Evolutionary conservation across 2,113 vertebrate species (phyloP).

Genomic region (Potamarius usumacintae): DNA sequence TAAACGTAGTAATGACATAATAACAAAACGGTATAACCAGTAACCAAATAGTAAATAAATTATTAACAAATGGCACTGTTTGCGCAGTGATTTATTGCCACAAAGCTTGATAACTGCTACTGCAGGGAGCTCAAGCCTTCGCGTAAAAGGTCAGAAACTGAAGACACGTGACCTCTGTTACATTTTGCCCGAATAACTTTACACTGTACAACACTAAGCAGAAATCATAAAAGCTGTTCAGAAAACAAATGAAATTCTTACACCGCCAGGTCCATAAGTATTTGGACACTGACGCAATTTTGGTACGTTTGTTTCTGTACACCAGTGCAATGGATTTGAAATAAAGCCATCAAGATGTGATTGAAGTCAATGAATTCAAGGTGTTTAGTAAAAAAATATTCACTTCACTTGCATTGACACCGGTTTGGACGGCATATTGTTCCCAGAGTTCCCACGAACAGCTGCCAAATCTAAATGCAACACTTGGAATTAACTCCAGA

Average conservation of each 20-base stretch:
- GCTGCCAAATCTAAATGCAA: no score
- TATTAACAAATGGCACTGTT: not conserved
- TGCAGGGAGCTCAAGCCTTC: not conserved
- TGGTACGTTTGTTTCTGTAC: no score
- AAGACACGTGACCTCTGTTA: not conserved
- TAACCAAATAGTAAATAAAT: not conserved
- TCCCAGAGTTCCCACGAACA: no score
- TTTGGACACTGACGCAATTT: no score
- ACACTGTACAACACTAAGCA: not conserved
- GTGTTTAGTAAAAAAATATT: no score
- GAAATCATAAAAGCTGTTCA: not conserved
- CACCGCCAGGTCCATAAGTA: no score
- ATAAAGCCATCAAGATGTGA: no score
- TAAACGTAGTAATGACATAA: not conserved
- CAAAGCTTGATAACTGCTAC: not conserved
- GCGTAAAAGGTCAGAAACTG: not conserved
- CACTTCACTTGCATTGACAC: no score
- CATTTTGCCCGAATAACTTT: constrained; percentile 29
- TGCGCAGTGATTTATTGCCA: not conserved
- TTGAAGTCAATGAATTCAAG: no score
- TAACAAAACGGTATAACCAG: not conserved
- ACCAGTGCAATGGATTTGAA: no score
- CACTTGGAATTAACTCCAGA: no score
- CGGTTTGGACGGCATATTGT: no score
- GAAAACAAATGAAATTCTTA: not conserved